Base-by-base conservation (phyloP, 2,113 vertebrate species). In the Montifringilla adamsi region DNA sequence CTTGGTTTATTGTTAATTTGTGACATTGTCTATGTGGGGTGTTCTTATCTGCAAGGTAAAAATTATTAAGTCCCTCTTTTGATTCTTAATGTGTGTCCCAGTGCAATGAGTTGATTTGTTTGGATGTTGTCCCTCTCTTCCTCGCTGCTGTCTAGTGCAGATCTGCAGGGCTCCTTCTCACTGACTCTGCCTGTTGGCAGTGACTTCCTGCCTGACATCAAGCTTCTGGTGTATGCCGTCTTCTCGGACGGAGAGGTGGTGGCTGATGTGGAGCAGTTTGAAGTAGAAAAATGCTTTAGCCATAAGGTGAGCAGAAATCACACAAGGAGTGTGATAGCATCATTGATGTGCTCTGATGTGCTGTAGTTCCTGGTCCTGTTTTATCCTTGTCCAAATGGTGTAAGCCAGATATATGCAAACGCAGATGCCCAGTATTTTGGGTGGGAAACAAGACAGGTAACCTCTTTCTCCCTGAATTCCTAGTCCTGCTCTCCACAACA, bases 181-280 rank as follows among this genome's bases (percentile, higher is more conserved):
- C 18, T 97, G 73, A 56, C 58, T 47, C 55, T 97, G 58, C 31
- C 79, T 26, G 24, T 91, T 44, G 90, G 64, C 43, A 52, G 70
- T 84, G 94, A 97, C 10, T 90, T 95, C 44, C 74, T 93, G 28
- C 95, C 94, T 33, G 22, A 47, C 30, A 94, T 95, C 67, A 90
- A 43, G 0, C 85, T 98, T 4, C 84, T 97, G 7, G 77, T 98
- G 50, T 97, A 95, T 14, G 27, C 93, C 0, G n/a, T 97, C 43
- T 96, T 98, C 75, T 49, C 44, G 1, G 94, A 97, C 11, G 97
- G 97, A 23, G 96, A 97, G 76, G 93, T 97, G 37, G 88, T 95
- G 49, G 95, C 95, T n/a, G 96, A 96, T 19, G 31, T 69, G 33
- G 95, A 97, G 59, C 16, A 73, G 30, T 97, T 97, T 84, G 16